Evolutionary conservation across 2,113 vertebrate species (phyloP).

Genomic region (Nothocercus nigrocapillus): DNA sequence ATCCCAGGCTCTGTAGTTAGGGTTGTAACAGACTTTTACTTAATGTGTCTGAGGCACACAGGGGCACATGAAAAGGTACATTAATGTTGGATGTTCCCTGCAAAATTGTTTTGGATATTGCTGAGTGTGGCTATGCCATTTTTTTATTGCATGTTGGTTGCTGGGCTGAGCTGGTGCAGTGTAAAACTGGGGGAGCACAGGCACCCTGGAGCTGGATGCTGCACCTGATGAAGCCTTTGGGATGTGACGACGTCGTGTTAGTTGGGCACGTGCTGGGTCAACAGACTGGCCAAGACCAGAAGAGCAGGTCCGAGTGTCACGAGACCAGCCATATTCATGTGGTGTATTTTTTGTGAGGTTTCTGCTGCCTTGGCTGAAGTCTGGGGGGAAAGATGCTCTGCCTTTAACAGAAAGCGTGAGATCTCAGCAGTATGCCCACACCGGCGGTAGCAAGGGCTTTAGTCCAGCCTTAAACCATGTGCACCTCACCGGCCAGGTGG

Average conservation of each 20-base stretch:
- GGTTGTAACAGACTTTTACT: neutral
- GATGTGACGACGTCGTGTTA: neutral
- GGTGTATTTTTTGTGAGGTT: neutral
- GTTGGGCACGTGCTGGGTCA: fast-evolving
- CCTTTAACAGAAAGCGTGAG: neutral
- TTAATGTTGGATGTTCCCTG: too few relatives aligned
- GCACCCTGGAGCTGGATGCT: neutral
- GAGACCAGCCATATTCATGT: neutral
- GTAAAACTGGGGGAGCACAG: neutral
- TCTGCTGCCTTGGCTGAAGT: neutral
- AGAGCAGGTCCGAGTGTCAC: neutral
- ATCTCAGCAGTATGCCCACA: neutral
- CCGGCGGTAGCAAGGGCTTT: neutral
- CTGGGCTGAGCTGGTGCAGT: neutral
- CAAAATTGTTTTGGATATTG: neutral
- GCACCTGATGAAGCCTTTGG: neutral
- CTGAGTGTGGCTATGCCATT: neutral
- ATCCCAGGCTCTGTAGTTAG: neutral
- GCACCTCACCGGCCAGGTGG: neutral
- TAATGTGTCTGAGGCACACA: neutral
- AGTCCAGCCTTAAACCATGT: neutral
- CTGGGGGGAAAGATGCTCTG: neutral
- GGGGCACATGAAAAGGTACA: neutral
- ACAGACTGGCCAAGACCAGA: neutral
- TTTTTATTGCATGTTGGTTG: neutral